These are phyloP conservation scores for Dendropsophus ebraccatus DNA, from an alignment of 2,113 vertebrate genomes.

Conservation along the genomic window DNA sequence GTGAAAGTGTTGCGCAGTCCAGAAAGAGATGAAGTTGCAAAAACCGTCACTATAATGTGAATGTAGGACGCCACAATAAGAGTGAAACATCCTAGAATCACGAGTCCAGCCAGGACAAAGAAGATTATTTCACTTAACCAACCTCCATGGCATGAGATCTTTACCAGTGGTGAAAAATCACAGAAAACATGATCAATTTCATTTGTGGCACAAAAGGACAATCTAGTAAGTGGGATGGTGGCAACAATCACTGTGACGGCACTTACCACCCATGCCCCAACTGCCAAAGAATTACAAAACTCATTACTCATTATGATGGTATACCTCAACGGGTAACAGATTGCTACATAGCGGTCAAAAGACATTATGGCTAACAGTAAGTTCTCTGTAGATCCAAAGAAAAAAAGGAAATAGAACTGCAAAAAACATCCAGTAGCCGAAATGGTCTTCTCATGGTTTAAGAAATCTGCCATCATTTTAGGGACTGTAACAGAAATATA, in stretches of 20 bases:
- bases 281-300: not conserved
- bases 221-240: not conserved
- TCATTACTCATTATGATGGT: not conserved
- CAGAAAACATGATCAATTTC: constrained; percentile 23
- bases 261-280: constrained; percentile 2
- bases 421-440: constrained; percentile 52
- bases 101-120: not conserved
- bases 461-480: constrained; percentile 59
- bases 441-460: constrained; percentile 35
- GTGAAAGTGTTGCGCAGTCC: not conserved
- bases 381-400: constrained; percentile 28
- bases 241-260: not conserved
- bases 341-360: not conserved
- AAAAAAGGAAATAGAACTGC: constrained; percentile 57
- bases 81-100: constrained; percentile 10
- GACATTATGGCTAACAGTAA: constrained; percentile 2
- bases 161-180: constrained; percentile 8
- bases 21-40: not conserved
- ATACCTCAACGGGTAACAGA: constrained; percentile 5
- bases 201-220: not conserved
- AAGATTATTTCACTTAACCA: not conserved
- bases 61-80: not conserved
- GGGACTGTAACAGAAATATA: constrained; percentile 58
- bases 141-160: not conserved
- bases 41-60: not conserved